Base-by-base conservation (phyloP, 2,888 invertebrate species). In the Lasius platythorax region DNA sequence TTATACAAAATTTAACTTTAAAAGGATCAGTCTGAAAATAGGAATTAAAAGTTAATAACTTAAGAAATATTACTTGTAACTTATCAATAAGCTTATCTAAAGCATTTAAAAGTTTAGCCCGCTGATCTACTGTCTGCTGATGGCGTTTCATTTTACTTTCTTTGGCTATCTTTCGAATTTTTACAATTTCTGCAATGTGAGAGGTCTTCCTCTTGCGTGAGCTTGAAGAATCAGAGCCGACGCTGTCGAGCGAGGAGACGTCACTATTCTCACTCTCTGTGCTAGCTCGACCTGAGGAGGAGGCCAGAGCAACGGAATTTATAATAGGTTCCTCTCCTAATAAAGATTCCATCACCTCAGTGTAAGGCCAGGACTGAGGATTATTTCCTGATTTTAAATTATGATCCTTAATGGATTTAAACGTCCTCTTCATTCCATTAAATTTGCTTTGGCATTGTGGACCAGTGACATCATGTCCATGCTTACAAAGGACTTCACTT, bases 391-490 rank as follows among this genome's bases (percentile, higher is more conserved):
- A 85, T 28, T 82, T 85, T 3, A 63, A 40, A 64, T 72, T 82
- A 15, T 82, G 82, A 28, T 85, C 58, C 72, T 76, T 82, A 9
- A 85, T 75, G 11, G 58, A 64, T 66, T 76, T 75, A 15, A 63
- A 85, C 12, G 85, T 85, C n/a, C 56, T 85, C 56, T 85, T 85
- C 70, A 85, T 75, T 0, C 82, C 73, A 23, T 68, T 53, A 6
- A 83, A 85, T 37, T 85, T 85, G 18, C 68, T 75, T 70, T 56
- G 63, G 46, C 76, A 85, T 18, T 85, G 85, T 61, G 82, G 76
- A 6, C 76, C 85, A 63, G 70, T 82, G 15, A 82, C 85, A 28
- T 18, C 28, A 72, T 85, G 50, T 50, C 72, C 46, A 53, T 82
- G 61, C 3, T n/a, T 70, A 43, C 40, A 15, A 28, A 85, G 72